Evolutionary conservation across 2,888 invertebrate genomes (phyloP).

Genomic region (Bursaphelenchus okinawaensis): DNA sequence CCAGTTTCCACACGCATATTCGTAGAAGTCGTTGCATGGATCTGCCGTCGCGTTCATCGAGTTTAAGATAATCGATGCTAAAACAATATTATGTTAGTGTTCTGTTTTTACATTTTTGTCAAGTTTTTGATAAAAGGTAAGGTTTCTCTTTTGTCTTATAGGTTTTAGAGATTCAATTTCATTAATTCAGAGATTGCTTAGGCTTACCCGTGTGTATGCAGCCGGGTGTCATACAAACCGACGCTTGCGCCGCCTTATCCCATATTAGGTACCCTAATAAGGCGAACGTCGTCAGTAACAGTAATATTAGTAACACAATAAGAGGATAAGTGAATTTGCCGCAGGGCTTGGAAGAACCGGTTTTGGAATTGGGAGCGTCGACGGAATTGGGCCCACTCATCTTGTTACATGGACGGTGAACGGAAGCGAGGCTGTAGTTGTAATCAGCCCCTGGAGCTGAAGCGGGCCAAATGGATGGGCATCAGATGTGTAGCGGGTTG

Average conservation of each 20-base stretch:
- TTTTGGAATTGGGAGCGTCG: not conserved
- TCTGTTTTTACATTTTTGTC: not conserved
- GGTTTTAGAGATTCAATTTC: not conserved
- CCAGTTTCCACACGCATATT: constrained; percentile 58
- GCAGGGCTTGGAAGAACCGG: not conserved
- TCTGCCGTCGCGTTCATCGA: constrained; percentile 56
- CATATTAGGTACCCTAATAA: constrained; percentile 11
- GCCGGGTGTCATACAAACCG: constrained; percentile 50
- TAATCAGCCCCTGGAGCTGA: not conserved
- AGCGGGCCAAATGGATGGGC: not conserved
- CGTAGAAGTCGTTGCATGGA: constrained; percentile 57
- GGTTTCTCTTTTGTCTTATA: not conserved
- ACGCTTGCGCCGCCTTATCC: constrained; percentile 18
- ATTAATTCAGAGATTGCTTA: constrained; percentile 2
- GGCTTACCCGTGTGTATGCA: constrained; percentile 53
- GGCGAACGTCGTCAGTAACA: constrained; percentile 10
- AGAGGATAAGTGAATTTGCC: not conserved
- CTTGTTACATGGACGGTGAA: not conserved
- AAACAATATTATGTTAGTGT: constrained; percentile 16
- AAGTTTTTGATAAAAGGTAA: too few species aligned
- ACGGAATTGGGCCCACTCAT: constrained; percentile 5
- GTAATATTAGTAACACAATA: constrained; percentile 8
- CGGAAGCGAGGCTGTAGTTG: not conserved
- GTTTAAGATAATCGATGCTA: constrained; percentile 55
- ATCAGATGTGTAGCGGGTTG: not conserved